Base-by-base conservation (phyloP, 2,888 invertebrate species). In the Xylota sylvarum region DNA sequence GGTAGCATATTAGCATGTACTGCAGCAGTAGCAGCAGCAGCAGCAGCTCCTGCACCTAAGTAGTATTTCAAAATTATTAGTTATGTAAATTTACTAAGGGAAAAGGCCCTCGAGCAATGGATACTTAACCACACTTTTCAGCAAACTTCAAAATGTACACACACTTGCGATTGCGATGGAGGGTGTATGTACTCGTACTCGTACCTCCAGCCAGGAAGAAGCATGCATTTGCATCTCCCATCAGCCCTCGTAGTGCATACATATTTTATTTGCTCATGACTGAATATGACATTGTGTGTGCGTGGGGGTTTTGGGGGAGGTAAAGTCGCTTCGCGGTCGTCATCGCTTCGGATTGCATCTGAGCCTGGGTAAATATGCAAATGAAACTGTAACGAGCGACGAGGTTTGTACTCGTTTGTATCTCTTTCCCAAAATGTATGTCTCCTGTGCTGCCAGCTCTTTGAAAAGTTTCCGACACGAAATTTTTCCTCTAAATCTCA, bases 111-210 rank as follows among this genome's bases (percentile, higher is more conserved):
- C 77, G 56, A 86, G 86, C 82, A 86, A 77, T 77, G 86, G 86
- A 86, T 86, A 78, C 86, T 82, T 86, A 86, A 86, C 82, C 82
- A 82, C 86, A 86, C 82, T 86, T 86, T 86, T 86, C 82, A 86
- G 82, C 82, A 86, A 86, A 86, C 77, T 86, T 86, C 48, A 82
- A 82, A 43, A 77, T 77, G 77, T 86, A 82, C 67, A 86, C 82
- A 81, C 65, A 70, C 81, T 76, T 69, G 67, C 43, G 79, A 84
- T 67, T 46, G 48, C 46, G 52, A 12, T 32, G 12, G 30, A 23
- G 23, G n/a, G 17, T 27, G 27, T 14, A 12, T 17, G 19, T 30
- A 43, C 50, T 4, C 27, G n/a, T n/a, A n/a, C n/a, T n/a, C n/a
- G n/a, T n/a, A n/a, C n/a, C n/a, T n/a, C n/a, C n/a, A n/a, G n/a